These are phyloP conservation scores for Ochotona princeps DNA, from an alignment of 2,113 vertebrate genomes.

Conservation along the genomic window DNA sequence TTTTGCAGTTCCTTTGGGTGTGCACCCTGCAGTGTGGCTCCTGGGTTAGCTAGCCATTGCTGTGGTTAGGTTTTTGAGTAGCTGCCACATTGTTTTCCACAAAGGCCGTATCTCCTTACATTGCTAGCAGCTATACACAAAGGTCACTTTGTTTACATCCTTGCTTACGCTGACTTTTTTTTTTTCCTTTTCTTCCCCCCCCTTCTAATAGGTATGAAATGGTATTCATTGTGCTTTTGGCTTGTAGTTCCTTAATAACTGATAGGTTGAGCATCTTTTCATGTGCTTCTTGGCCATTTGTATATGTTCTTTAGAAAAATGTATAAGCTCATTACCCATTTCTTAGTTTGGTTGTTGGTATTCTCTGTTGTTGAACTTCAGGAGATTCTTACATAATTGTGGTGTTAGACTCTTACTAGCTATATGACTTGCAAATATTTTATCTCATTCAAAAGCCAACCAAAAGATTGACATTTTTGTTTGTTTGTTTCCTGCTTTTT, in stretches of 20 bases:
- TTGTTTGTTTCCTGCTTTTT: no score
- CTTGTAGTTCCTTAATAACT: constrained; percentile 45
- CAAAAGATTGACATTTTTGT: background rate
- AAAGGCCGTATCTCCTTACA: background rate
- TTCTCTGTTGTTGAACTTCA: constrained; percentile 42
- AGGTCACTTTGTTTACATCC: background rate
- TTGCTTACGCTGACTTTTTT: background rate
- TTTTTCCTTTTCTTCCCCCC: background rate
- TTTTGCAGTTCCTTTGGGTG: background rate
- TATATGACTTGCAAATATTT: background rate
- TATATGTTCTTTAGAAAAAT: constrained; percentile 38
- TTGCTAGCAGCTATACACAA: background rate
- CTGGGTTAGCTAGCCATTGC: background rate
- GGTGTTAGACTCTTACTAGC: background rate
- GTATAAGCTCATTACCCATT: background rate
- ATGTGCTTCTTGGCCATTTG: background rate
- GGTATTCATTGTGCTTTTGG: background rate
- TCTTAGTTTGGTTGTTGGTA: background rate
- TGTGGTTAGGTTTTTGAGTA: constrained; percentile 33
- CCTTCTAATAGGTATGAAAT: constrained; percentile 13
- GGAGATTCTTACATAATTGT: background rate
- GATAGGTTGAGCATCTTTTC: constrained; percentile 26
- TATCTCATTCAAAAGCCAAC: background rate
- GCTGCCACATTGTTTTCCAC: constrained; percentile 7
- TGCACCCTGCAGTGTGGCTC: background rate